These are phyloP conservation scores for Falco berigora DNA, from an alignment of 2,797 vertebrate species.

Conservation along the genomic window DNA sequence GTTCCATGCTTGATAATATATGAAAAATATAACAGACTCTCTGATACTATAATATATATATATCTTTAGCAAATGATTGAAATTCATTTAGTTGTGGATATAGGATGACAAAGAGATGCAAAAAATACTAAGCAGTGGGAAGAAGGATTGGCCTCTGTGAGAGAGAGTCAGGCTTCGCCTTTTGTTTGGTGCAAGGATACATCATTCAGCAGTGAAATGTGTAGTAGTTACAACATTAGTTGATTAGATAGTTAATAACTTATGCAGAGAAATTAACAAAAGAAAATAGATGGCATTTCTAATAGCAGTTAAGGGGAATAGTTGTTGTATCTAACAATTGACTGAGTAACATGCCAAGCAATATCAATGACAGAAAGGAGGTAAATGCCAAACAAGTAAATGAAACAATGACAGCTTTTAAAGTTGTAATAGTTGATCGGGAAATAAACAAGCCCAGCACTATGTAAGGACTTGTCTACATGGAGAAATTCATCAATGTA, in stretches of 20 bases:
- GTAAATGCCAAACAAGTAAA: constrained; percentile 23
- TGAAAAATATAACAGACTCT: background rate
- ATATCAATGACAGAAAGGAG: constrained; percentile 21
- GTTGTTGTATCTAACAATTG: constrained; percentile 47
- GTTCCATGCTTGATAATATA: background rate
- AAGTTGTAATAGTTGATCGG: background rate
- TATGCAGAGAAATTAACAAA: constrained; percentile 42
- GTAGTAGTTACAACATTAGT: background rate
- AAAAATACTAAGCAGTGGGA: background rate
- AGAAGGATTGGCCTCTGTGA: background rate
- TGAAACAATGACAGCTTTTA: constrained; percentile 12
- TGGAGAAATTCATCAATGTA: background rate
- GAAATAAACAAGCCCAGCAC: background rate
- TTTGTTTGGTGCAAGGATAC: background rate
- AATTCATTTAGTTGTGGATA: background rate
- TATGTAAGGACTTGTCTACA: background rate
- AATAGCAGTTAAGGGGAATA: constrained; percentile 39
- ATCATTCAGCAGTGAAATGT: background rate
- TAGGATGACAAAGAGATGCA: background rate
- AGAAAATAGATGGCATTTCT: constrained; percentile 55
- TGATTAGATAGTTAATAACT: constrained; percentile 24
- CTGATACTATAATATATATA: background rate
- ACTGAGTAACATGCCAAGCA: constrained; percentile 27
- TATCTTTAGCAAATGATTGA: background rate
- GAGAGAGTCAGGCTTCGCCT: background rate